Evolutionary conservation across 2,113 vertebrate species (phyloP).

Genomic region (Sigmodon hispidus): DNA sequence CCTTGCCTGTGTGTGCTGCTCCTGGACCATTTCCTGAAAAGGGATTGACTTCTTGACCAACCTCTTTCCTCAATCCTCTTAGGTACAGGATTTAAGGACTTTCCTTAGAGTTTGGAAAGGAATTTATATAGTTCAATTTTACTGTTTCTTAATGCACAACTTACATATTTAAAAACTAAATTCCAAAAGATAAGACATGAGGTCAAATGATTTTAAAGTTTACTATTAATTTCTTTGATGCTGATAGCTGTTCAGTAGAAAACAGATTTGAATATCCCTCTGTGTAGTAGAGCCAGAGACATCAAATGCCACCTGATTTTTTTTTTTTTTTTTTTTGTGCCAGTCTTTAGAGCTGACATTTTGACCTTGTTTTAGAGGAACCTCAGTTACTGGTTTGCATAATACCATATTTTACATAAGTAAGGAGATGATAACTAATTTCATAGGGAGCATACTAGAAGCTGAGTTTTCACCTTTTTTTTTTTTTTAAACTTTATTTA

Average conservation of each 20-base stretch:
- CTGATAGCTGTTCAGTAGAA: conserved; percentile 35
- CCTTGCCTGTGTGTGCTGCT: background rate
- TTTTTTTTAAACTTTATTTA: too few relatives aligned
- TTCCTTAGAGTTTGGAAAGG: conserved; percentile 41
- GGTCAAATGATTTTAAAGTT: conserved; percentile 66
- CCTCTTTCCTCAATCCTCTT: background rate
- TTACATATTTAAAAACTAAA: conserved; percentile 15
- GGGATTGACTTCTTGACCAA: background rate
- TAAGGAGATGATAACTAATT: conserved; percentile 51
- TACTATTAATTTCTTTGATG: conserved; percentile 26
- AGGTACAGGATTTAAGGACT: conserved; percentile 1
- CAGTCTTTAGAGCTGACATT: conserved; percentile 58
- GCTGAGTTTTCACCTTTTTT: conserved; percentile 60
- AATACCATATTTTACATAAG: conserved; percentile 39
- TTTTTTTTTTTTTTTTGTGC: background rate
- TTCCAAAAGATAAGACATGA: conserved; percentile 46
- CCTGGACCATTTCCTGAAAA: background rate
- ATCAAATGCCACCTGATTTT: conserved; percentile 26
- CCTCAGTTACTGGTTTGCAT: conserved; percentile 20
- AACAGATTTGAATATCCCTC: conserved; percentile 37
- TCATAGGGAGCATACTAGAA: conserved; percentile 63
- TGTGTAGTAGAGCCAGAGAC: background rate
- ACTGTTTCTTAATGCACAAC: conserved; percentile 25
- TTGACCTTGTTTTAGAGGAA: conserved; percentile 25
- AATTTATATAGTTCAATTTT: conserved; percentile 16